Evolutionary conservation across 2,888 invertebrate genomes (phyloP).

Genomic region (Chironomus tentans): DNA sequence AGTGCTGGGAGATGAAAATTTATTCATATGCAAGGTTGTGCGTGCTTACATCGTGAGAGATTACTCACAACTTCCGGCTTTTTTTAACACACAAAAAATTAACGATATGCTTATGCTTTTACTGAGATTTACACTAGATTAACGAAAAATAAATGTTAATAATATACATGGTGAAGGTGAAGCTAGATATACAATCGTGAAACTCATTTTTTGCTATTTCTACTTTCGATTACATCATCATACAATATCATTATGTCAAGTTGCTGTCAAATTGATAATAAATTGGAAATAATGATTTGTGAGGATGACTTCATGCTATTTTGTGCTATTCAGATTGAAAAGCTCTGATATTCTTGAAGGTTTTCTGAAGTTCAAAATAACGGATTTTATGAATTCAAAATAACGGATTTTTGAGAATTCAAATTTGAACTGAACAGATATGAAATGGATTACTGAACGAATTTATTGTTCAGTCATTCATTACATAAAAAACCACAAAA

Average conservation of each 20-base stretch:
- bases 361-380: too few species aligned
- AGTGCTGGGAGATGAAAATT: background rate
- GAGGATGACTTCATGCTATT: too few species aligned
- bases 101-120: background rate
- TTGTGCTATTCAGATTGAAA: too few species aligned
- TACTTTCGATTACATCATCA: background rate
- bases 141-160: background rate
- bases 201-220: background rate
- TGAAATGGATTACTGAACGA: background rate
- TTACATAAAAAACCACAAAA: background rate
- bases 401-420: background rate
- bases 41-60: background rate
- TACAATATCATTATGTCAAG: background rate
- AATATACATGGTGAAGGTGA: background rate
- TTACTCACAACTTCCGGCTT: constrained; percentile 2
- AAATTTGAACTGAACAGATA: background rate
- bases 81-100: background rate
- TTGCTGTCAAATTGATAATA: background rate
- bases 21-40: constrained; percentile 2
- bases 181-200: too few species aligned
- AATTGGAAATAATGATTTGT: background rate
- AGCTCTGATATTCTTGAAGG: too few species aligned
- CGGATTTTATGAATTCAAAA: too few species aligned
- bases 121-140: background rate
- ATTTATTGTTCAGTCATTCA: background rate